These are phyloP conservation scores for Trisateles emortualis DNA, from an alignment of 2,888 invertebrate genomes.

Conservation along the genomic window DNA sequence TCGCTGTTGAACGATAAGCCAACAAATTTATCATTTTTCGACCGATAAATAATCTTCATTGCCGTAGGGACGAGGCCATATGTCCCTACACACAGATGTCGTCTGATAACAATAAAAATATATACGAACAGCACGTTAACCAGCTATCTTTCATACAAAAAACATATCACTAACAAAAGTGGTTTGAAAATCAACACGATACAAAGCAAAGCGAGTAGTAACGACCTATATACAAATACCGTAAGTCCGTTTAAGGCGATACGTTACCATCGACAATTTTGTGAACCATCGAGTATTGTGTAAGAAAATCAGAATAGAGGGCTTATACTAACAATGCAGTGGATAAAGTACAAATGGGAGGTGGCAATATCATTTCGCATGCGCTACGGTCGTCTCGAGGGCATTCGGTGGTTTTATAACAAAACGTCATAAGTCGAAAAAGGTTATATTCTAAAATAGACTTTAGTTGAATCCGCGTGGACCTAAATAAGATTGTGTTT, in stretches of 20 bases:
- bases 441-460: conserved; percentile 16
- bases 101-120: conserved; percentile 51
- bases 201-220: conserved; percentile 73
- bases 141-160: conserved; percentile 61
- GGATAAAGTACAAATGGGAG: conserved; percentile 48
- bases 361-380: conserved; percentile 68
- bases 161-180: conserved; percentile 74
- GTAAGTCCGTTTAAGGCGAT: conserved; percentile 54
- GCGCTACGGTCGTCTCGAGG: conserved; percentile 80
- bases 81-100: conserved; percentile 45
- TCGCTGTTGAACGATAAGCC: conserved; percentile 36
- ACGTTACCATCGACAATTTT: conserved; percentile 38
- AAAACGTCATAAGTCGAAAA: conserved; percentile 40
- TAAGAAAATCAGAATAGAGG: conserved; percentile 12
- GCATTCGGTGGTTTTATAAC: conserved; percentile 54
- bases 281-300: conserved; percentile 52
- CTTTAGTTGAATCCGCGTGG: rapidly evolving
- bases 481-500: conserved; percentile 19
- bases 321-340: conserved; percentile 51
- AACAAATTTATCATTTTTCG: conserved; percentile 37
- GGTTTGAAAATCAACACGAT: conserved; percentile 80
- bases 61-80: conserved; percentile 31
- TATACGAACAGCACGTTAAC: conserved; percentile 46
- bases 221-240: conserved; percentile 71
- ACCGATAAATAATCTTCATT: conserved; percentile 33